Base-by-base conservation (phyloP, 2,888 invertebrate species). In the Erebia epiphron region DNA sequence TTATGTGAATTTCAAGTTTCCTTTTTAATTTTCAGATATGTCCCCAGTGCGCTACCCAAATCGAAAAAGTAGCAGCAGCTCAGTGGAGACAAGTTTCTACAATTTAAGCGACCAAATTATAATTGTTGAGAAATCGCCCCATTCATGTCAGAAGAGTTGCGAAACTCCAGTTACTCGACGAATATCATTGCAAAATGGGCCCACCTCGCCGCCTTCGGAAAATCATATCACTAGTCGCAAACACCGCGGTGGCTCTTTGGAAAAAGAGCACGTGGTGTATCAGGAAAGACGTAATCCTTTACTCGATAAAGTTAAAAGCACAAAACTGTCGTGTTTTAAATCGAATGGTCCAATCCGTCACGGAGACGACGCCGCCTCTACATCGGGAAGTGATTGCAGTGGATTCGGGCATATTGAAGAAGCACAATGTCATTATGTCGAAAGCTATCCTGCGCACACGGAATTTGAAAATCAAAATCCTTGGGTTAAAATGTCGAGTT, bases 231-330 rank as follows among this genome's bases (percentile, higher is more conserved):
- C 92, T 72, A 89, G 93, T 74, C 91, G 91, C 71, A 91, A 91
- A 85, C 87, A 88, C 82, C 90, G 93, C 79, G 90, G 92, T 67
- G 90, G 91, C 75, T 91, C 93, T 76, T 85, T 94, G 75, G 94
- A 95, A 77, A 95, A 95, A 84, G 94, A 95, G 76, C 94, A 94
- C 78, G 93, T 94, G 76, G 94, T 94, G 18, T 93, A 92, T 74
- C 88, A 95, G 77, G 96, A 96, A 86, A 96, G 95, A 82, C 93
- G 95, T 70, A 96, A 96, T 82, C 96, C 96, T 58, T 91, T 96
- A 73, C 91, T 96, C 70, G 96, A 96, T 81, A 94, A 95, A 83
- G 96, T 96, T 7, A 96, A 96, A 83, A 96, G 95, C 82, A 96
- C 96, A 63, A 94, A 95, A 81, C 84, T 96, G 71, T 96, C 95